A percentile compares a stretch with the other conserved stretches of the same genome.
Evolutionary conservation across 2,113 vertebrate genomes (phyloP).

Genomic region (Lipophrys pholis): DNA sequence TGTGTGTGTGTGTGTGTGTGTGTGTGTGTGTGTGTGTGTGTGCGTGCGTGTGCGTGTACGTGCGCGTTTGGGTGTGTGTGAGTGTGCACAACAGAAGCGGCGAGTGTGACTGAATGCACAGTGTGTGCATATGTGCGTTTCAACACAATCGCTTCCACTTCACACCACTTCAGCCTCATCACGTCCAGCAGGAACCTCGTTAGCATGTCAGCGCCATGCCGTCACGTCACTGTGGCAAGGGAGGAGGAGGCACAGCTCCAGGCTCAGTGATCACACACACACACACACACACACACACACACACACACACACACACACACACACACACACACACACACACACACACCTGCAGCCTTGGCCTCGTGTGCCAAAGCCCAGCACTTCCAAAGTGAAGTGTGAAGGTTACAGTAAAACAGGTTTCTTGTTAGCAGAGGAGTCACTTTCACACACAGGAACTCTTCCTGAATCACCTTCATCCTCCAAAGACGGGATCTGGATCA

Average conservation of each 20-base stretch:
- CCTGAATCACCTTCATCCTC: not conserved
- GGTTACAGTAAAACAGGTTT: constrained; percentile 41
- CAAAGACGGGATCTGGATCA: not conserved
- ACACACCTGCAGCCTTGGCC: constrained; percentile 33
- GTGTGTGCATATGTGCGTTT: constrained; percentile 14
- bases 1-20: not conserved
- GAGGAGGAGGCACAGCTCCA: constrained; percentile 49
- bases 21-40: not conserved
- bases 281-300: constrained; percentile 32
- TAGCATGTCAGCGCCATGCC: constrained; percentile 52
- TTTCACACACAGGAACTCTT: constrained; percentile 34
- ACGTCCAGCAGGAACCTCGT: constrained; percentile 61
- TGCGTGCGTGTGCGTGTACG: not conserved
- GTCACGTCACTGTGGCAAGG: constrained; percentile 17
- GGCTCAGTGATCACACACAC: constrained; percentile 25
- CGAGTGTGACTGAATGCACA: not conserved
- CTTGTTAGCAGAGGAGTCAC: constrained; percentile 42
- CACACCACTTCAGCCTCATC: constrained; percentile 57
- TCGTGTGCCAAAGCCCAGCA: constrained; percentile 19
- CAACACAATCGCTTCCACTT: constrained; percentile 40
- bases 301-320: constrained; percentile 17
- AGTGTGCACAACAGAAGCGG: not conserved
- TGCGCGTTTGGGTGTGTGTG: not conserved
- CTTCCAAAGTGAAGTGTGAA: constrained; percentile 36
- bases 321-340: constrained; percentile 11